These are phyloP conservation scores for Teleogryllus oceanicus DNA, from an alignment of 2,888 invertebrate species.

Conservation along the genomic window DNA sequence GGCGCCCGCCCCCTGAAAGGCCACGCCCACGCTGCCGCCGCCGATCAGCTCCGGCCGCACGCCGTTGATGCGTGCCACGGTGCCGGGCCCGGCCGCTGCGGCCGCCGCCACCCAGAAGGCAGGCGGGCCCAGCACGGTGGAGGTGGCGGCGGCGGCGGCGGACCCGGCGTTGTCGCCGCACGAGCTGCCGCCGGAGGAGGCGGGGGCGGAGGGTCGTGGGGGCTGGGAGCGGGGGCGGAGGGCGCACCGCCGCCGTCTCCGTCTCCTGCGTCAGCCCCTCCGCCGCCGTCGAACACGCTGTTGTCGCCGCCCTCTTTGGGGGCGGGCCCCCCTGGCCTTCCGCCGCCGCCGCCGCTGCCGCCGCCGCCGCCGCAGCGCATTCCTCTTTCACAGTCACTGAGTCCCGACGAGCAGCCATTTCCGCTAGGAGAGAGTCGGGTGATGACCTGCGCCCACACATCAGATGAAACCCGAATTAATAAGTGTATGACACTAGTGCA, in stretches of 20 bases:
- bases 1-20: constrained; percentile 42
- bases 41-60: constrained; percentile 80
- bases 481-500: too few species aligned
- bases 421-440: constrained; percentile 48
- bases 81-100: constrained; percentile 34
- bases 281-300: constrained; percentile 44
- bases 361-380: constrained; percentile 32
- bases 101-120: constrained; percentile 36
- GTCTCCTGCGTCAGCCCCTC: constrained; percentile 39
- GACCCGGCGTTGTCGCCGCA: constrained; percentile 42
- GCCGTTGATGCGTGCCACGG: constrained; percentile 61
- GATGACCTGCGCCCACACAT: constrained; percentile 43
- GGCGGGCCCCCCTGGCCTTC: constrained; percentile 21
- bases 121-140: constrained; percentile 31
- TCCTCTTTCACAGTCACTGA: constrained; percentile 25
- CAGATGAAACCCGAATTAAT: too few species aligned
- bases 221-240: constrained; percentile 27
- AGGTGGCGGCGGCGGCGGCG: constrained; percentile 35
- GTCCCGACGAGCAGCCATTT: constrained; percentile 18
- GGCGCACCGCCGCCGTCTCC: constrained; percentile 19
- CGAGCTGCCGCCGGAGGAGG: background rate
- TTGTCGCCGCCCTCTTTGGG: constrained; percentile 42
- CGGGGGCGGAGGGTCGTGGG: background rate
- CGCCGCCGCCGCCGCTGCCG: constrained; percentile 32
- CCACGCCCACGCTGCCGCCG: constrained; percentile 47